These are phyloP conservation scores for Pseudomyrmex pallidus DNA, from an alignment of 1,140 invertebrate genomes.

Conservation along the genomic window DNA sequence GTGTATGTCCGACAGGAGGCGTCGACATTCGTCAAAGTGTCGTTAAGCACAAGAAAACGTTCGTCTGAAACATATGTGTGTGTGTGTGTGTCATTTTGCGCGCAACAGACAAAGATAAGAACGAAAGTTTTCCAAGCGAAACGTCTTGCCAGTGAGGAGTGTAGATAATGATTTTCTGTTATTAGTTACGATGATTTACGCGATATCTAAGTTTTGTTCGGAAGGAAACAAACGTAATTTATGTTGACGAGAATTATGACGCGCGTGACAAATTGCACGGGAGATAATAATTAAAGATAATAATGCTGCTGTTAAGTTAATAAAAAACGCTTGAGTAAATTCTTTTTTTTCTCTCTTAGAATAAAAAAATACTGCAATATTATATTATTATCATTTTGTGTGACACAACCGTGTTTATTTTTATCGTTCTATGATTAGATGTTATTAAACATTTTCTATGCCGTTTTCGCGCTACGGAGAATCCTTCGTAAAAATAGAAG, in stretches of 20 bases:
- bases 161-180: constrained; percentile 20
- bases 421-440: neutral
- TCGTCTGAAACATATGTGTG: constrained; percentile 3
- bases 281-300: too few species aligned
- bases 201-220: neutral
- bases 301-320: too few species aligned
- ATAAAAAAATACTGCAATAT: too few species aligned
- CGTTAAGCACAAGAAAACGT: constrained; percentile 49
- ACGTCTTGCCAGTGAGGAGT: neutral
- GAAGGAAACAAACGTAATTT: neutral
- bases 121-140: constrained; percentile 17
- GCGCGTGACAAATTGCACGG: too few species aligned
- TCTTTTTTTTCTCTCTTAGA: too few species aligned
- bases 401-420: neutral
- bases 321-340: too few species aligned
- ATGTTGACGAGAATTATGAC: neutral
- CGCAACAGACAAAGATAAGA: constrained; percentile 26
- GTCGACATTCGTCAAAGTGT: constrained; percentile 66
- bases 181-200: constrained; percentile 3
- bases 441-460: constrained; percentile 2
- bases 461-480: neutral
- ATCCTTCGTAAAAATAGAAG: constrained; percentile 43
- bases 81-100: constrained; percentile 12
- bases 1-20: constrained; percentile 20
- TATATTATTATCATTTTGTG: too few species aligned